A percentile compares a stretch with the other conserved stretches of the same genome.
These are phyloP conservation scores for Drosophila meridiana DNA, from an alignment of 2,888 invertebrate genomes.

Conservation along the genomic window DNA sequence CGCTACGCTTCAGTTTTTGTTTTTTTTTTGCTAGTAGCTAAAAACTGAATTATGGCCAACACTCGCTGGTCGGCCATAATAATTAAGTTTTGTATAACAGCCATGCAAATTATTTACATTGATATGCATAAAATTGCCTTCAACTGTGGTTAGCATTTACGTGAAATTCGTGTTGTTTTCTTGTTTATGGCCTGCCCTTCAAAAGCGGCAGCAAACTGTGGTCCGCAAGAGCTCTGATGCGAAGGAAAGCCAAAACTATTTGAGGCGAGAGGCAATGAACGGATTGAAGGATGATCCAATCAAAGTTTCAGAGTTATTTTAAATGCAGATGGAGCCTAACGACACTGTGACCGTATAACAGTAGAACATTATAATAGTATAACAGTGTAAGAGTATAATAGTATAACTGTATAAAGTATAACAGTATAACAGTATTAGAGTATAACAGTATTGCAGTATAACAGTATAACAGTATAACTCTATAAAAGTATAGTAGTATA, in stretches of 20 bases:
- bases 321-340: background rate
- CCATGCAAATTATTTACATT: constrained; percentile 65
- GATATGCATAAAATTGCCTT: constrained; percentile 69
- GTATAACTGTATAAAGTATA: background rate
- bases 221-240: constrained; percentile 13
- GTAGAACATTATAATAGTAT: constrained; percentile 2
- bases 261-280: constrained; percentile 30
- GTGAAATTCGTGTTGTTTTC: constrained; percentile 26
- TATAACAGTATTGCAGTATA: too few species aligned
- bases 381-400: background rate
- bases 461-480: too few species aligned
- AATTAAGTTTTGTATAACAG: constrained; percentile 44
- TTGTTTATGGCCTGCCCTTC: constrained; percentile 51
- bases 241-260: constrained; percentile 28
- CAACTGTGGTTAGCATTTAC: constrained; percentile 70
- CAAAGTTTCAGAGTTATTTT: constrained; percentile 5
- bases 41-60: constrained; percentile 27
- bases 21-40: constrained; percentile 25
- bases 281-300: constrained; percentile 44
- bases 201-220: constrained; percentile 19
- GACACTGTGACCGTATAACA: background rate
- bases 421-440: background rate
- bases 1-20: constrained; percentile 36
- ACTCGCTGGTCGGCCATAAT: constrained; percentile 25
- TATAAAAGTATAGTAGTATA: too few species aligned